Percentiles rank a stretch among this genome's conserved stretches.
Conservation (phyloP, 2,113 vertebrate species). For the Probosciger aterrimus region DNA sequence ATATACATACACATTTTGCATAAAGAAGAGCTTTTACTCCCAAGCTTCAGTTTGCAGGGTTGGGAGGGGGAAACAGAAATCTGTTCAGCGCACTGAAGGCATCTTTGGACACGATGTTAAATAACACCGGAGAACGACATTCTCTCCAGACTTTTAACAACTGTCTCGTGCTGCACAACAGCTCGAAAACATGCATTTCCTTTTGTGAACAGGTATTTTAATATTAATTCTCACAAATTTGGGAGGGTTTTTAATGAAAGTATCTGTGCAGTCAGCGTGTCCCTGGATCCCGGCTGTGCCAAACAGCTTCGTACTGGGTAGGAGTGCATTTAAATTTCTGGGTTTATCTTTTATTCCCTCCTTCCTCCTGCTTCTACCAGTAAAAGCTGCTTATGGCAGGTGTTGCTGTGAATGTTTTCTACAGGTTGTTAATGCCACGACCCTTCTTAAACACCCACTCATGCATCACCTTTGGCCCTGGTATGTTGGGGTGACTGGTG, state of each 20-base stretch:
- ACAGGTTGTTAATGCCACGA: neutral
- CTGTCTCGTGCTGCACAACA: neutral
- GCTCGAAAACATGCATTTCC: neutral
- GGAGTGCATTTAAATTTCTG: neutral
- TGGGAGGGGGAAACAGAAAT: neutral
- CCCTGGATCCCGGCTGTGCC: neutral
- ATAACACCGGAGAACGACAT: neutral
- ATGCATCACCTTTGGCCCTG: accelerated
- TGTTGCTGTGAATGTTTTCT: accelerated
- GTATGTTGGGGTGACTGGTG: neutral
- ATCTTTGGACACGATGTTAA: slow-evolving; percentile 48
- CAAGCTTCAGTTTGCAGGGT: neutral
- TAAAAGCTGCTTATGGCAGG: neutral
- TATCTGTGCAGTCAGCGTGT: neutral
- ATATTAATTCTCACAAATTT: slow-evolving; percentile 22
- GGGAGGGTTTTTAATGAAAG: neutral
- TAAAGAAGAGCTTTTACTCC: slow-evolving; percentile 53
- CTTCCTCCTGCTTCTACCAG: neutral
- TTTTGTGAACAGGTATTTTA: neutral
- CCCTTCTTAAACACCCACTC: neutral
- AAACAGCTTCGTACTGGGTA: neutral
- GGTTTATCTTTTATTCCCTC: neutral
- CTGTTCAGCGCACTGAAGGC: neutral
- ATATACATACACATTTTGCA: slow-evolving; percentile 46
- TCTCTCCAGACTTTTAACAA: slow-evolving; percentile 44